Conservation (phyloP, 30 jellyfish, hydroid and myxozoan genomes). For the Hydra vulgaris region DNA sequence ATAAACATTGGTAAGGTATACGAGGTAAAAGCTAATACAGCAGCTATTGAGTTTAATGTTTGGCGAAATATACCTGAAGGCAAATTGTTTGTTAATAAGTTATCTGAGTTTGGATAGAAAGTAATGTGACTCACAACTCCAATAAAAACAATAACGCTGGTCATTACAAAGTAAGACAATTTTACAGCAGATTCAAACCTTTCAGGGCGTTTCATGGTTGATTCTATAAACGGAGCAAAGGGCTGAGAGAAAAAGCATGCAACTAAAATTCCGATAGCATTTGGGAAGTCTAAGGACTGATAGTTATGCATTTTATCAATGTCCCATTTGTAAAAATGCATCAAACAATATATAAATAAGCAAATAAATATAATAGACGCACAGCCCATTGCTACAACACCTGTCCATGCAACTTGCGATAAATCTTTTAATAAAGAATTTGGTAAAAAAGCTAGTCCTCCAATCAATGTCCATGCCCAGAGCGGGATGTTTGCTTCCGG, state of each 20-base stretch:
- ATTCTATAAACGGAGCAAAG: conserved; percentile 73
- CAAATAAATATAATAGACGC: conserved; percentile 66
- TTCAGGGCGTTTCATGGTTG: conserved; percentile 85
- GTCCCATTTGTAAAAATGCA: conserved; percentile 56
- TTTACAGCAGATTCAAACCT: conserved; percentile 58
- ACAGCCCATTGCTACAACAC: conserved; percentile 71
- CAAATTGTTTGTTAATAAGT: conserved; percentile 72
- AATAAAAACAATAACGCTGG: conserved; percentile 44
- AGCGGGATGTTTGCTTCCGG: conserved; percentile 60
- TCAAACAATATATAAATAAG: conserved; percentile 46
- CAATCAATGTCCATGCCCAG: conserved; percentile 82
- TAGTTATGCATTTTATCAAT: conserved; percentile 40
- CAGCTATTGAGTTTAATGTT: conserved; percentile 79
- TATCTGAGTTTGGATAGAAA: conserved; percentile 74
- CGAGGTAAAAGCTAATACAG: conserved; percentile 24
- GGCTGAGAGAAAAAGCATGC: conserved; percentile 91
- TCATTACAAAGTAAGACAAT: conserved; percentile 70
- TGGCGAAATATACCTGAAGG: conserved; percentile 79
- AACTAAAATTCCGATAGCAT: conserved; percentile 69
- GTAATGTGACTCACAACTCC: conserved; percentile 83
- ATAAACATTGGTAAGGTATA: conserved; percentile 58
- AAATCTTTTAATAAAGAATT: conserved; percentile 53
- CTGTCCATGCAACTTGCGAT: conserved; percentile 95
- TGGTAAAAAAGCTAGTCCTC: conserved; percentile 76
- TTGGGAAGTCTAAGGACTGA: conserved; percentile 68